These are phyloP conservation scores for Gadus chalcogrammus DNA, from an alignment of 2,113 vertebrate species.

Conservation along the genomic window DNA sequence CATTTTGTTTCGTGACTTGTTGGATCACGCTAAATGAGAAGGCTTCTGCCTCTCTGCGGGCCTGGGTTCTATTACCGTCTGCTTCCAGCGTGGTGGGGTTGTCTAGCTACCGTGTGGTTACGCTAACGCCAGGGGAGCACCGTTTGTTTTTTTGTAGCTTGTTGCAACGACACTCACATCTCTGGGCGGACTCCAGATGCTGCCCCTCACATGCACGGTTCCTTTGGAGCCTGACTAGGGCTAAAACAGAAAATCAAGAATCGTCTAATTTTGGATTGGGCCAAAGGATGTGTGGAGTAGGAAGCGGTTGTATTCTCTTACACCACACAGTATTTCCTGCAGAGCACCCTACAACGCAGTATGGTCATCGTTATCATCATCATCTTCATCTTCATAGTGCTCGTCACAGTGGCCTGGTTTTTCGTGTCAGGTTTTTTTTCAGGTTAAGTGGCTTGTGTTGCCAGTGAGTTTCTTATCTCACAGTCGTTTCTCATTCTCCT, in stretches of 20 bases:
- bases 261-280: slow-evolving; percentile 51
- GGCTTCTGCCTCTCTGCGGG: slow-evolving; percentile 5
- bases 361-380: not conserved
- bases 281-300: slow-evolving; percentile 48
- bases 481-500: too few species aligned
- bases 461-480: too few species aligned
- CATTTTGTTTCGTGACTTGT: slow-evolving; percentile 30
- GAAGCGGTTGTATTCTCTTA: slow-evolving; percentile 8
- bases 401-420: not conserved
- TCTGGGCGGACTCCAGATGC: slow-evolving; percentile 22
- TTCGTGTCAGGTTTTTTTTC: not conserved
- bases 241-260: slow-evolving; percentile 24
- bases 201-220: slow-evolving; percentile 31
- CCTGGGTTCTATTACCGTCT: too few species aligned
- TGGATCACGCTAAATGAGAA: slow-evolving; percentile 33
- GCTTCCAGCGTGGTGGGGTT: not conserved
- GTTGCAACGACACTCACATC: not conserved
- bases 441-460: too few species aligned
- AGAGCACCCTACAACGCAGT: slow-evolving; percentile 20
- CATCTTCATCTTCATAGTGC: too few species aligned
- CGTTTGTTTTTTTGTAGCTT: slow-evolving; percentile 19
- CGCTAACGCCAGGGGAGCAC: slow-evolving; percentile 22
- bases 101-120: slow-evolving; percentile 29
- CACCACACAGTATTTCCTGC: slow-evolving; percentile 28
- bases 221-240: slow-evolving; percentile 35